Conservation (phyloP, 2,888 invertebrate species). For the Tipula confusa region DNA sequence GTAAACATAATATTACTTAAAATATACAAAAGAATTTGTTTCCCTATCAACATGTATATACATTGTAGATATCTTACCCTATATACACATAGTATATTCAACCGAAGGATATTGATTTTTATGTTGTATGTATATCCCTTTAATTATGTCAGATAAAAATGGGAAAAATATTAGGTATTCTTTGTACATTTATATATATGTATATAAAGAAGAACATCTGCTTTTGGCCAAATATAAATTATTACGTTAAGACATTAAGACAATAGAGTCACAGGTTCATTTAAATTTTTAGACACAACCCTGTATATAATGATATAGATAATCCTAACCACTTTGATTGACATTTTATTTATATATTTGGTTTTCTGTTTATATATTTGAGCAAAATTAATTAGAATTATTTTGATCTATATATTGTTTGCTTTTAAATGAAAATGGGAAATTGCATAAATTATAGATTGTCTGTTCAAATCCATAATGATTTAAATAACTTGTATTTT, state of each 20-base stretch:
- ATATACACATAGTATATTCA: background rate
- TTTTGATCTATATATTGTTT: background rate
- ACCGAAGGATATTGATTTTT: background rate
- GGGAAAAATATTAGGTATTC: background rate
- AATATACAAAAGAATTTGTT: background rate
- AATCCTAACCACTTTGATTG: background rate
- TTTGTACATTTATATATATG: background rate
- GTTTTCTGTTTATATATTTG: background rate
- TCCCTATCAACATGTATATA: background rate
- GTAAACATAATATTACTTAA: background rate
- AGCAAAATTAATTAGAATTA: background rate
- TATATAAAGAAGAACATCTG: background rate
- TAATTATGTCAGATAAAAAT: background rate
- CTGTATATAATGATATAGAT: background rate
- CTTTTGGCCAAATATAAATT: background rate
- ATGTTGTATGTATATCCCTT: background rate
- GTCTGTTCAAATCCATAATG: background rate
- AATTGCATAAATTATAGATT: background rate
- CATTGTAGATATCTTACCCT: too few species aligned
- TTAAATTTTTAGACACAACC: background rate
- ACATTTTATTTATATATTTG: background rate
- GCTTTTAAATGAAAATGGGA: background rate
- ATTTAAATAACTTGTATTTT: too few species aligned
- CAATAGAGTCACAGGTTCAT: background rate
- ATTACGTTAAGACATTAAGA: background rate